A percentile compares a stretch with the other conserved stretches of the same genome.
Evolutionary conservation across 2,888 invertebrate genomes (phyloP).

Genomic region (Hypercompe scribonia): DNA sequence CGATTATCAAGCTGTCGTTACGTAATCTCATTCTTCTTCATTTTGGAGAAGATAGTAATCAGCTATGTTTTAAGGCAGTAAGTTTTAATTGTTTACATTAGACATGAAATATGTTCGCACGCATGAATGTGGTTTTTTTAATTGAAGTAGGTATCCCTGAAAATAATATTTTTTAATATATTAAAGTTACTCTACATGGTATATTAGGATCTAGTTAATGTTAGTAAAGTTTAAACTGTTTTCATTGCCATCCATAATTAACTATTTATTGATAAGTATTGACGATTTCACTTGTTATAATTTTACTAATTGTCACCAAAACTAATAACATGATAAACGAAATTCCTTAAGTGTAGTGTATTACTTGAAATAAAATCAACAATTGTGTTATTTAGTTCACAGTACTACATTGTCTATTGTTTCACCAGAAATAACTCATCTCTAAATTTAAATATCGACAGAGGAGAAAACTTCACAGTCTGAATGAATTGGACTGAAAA

Average conservation of each 20-base stretch:
- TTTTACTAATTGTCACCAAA: not conserved
- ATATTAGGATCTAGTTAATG: no score
- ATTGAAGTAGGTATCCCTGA: no score
- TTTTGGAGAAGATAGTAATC: not conserved
- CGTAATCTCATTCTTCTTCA: not conserved
- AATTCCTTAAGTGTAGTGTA: not conserved
- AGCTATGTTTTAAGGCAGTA: not conserved
- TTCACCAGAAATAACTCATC: not conserved
- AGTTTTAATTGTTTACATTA: not conserved
- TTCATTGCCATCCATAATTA: no score
- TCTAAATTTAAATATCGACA: not conserved
- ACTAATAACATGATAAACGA: not conserved
- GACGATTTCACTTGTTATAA: not conserved
- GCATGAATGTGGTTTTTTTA: no score
- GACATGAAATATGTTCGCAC: not conserved
- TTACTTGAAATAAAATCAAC: not conserved
- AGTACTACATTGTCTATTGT: not conserved
- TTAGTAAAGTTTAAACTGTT: no score
- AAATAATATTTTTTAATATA: no score
- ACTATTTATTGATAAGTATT: not conserved
- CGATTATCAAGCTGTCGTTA: not conserved
- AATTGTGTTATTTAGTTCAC: not conserved
- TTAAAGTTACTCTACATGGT: no score
- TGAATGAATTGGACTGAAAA: slow-evolving; percentile 6
- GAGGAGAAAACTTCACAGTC: not conserved